Conservation (phyloP, 1,140 invertebrate species). For the Pogonus chalceus region DNA sequence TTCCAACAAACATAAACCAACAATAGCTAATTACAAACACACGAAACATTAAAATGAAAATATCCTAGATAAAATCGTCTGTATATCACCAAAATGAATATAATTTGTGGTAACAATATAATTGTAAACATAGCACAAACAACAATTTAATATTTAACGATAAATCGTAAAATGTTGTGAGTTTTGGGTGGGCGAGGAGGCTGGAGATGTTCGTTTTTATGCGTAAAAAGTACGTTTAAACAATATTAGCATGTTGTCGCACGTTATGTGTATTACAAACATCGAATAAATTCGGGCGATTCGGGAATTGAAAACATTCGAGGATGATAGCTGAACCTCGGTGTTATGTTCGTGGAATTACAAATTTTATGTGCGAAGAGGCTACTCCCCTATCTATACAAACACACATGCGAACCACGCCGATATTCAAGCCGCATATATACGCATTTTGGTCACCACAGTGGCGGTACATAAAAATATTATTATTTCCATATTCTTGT, state of each 20-base stretch:
- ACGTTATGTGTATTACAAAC: background rate
- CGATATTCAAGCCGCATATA: background rate
- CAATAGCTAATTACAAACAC: too few species aligned
- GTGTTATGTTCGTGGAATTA: background rate
- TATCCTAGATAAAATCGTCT: too few species aligned
- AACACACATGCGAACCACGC: background rate
- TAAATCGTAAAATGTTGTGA: background rate
- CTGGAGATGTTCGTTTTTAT: background rate
- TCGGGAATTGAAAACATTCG: constrained; percentile 4
- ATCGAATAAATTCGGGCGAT: background rate
- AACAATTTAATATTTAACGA: background rate
- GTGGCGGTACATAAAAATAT: background rate
- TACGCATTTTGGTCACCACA: background rate
- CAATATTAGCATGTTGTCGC: constrained; percentile 5
- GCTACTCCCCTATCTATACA: background rate
- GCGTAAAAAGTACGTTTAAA: background rate
- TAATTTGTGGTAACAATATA: too few species aligned
- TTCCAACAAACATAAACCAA: too few species aligned
- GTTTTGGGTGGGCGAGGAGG: background rate
- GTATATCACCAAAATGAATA: too few species aligned
- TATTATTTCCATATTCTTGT: too few species aligned
- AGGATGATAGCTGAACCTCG: background rate
- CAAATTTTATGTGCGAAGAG: constrained; percentile 2
- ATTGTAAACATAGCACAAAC: too few species aligned
- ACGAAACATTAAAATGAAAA: too few species aligned